phyloP scores from a whole-genome alignment of 1,140 invertebrate genomes.

The Pentalonia nigronervosa region DNA sequence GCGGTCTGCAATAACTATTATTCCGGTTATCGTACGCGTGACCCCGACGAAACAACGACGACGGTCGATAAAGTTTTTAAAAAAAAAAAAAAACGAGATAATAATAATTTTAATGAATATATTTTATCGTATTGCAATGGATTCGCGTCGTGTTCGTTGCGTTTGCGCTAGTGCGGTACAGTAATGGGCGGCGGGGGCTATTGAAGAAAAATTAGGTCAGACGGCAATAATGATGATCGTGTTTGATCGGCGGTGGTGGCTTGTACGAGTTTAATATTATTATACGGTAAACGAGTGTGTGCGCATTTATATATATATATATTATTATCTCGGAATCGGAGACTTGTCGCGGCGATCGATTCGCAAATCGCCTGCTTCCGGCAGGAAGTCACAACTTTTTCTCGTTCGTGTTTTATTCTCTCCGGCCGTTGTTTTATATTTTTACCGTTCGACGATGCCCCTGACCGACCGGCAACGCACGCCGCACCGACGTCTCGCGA shows the following conservation, averaged over 20 bases:
- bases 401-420: background rate
- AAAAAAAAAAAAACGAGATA: too few species aligned
- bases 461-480: background rate
- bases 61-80: background rate
- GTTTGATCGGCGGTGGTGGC: background rate
- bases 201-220: background rate
- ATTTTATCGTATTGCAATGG: too few species aligned
- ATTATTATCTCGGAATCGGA: background rate
- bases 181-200: too few species aligned
- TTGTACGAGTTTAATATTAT: background rate
- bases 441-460: background rate
- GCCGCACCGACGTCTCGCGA: background rate
- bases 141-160: too few species aligned
- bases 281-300: background rate
- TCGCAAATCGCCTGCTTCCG: constrained; percentile 48
- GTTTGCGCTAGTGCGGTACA: too few species aligned
- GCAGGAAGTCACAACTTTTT: constrained; percentile 49
- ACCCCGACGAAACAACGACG: background rate
- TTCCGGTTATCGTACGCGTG: too few species aligned
- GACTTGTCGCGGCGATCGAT: constrained; percentile 46
- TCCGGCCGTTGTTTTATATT: constrained; percentile 6
- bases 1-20: too few species aligned
- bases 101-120: too few species aligned
- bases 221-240: too few species aligned
- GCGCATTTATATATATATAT: too few species aligned